Base-by-base conservation (phyloP, 2,797 vertebrate genomes). In the Chelidonichthys spinosus region DNA sequence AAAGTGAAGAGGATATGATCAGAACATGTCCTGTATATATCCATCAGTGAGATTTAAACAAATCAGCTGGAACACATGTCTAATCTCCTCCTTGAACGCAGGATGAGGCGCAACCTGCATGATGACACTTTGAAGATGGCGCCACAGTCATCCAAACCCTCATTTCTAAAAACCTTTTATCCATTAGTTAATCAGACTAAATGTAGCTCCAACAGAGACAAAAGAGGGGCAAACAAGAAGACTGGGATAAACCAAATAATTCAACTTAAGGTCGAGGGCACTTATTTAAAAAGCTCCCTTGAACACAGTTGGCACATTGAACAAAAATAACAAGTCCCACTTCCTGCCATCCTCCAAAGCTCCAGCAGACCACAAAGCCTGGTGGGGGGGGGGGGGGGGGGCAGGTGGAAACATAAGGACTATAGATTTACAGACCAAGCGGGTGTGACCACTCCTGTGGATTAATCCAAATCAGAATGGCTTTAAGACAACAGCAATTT, bases 171-270 rank as follows among this genome's bases (percentile, higher is more conserved):
- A 95, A 92, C 92, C 91, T 79, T 87, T 92, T 73, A 59, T 90
- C 95, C 96, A 97, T 98, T 97, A 97, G 95, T 95, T 95, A 96
- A 94, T 95, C 96, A 97, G 94, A 93, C 95, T 93, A 95, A 94
- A 90, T 86, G 92, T 93, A 90, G 89, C 91, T 90, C 94, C 94
- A 92, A 83, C 69, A 72, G 93, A 94, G 95, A 94, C 90, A 91
- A 95, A 95, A 93, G 91, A 91, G 90, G 89, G 92, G 89, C 82
- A 87, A 87, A 81, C 75, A 87, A 85, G 73, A 80, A 68, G 75
- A 87, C 39, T 17, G 62, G 77, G 86, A 86, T 89, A 87, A 91
- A 85, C 80, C 78, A 59, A 78, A 87, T 85, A 81, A 83, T 75
- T 50, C 47, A 50, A 50, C n/a, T 10, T 54, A 14, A 71, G 88